Percentiles rank a stretch among this genome's conserved stretches.
Evolutionary conservation across 2,888 invertebrate genomes (phyloP).

Genomic region (Leucania comma): DNA sequence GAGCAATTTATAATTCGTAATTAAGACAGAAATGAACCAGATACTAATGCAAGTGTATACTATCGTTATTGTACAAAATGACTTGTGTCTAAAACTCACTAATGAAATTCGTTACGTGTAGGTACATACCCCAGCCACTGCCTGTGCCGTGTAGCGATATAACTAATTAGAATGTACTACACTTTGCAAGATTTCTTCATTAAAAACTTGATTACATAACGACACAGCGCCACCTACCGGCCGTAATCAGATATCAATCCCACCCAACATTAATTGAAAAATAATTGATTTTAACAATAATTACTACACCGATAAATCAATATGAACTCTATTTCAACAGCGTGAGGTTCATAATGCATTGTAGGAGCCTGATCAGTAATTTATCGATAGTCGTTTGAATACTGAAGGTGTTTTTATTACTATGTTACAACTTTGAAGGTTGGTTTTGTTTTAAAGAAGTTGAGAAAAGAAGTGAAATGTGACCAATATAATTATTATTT

Average conservation of each 20-base stretch:
- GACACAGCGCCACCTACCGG: slow-evolving; percentile 56
- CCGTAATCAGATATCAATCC: slow-evolving; percentile 55
- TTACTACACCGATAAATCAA: slow-evolving; percentile 59
- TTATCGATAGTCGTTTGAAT: slow-evolving; percentile 40
- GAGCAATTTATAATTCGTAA: neutral
- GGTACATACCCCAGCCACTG: neutral
- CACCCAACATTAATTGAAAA: slow-evolving; percentile 75
- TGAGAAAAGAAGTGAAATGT: slow-evolving; percentile 18
- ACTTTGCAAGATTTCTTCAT: slow-evolving; percentile 39
- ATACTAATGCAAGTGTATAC: neutral
- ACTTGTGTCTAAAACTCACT: neutral
- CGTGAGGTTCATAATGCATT: slow-evolving; percentile 42
- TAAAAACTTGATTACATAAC: slow-evolving; percentile 54
- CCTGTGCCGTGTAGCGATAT: slow-evolving; percentile 1
- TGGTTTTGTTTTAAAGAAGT: slow-evolving; percentile 18
- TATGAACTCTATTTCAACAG: slow-evolving; percentile 57
- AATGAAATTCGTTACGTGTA: slow-evolving; percentile 18
- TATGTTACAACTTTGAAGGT: slow-evolving; percentile 21
- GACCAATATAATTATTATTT: neutral
- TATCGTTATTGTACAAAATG: neutral
- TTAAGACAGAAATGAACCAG: neutral
- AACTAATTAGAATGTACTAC: slow-evolving; percentile 52
- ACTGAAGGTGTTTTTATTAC: slow-evolving; percentile 24
- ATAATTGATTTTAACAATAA: slow-evolving; percentile 79
- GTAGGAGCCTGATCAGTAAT: slow-evolving; percentile 12